Evolutionary conservation across 2,113 vertebrate species (phyloP), one percentile per base, ranked within the genome.

Genomic region (Mugil cephalus): DNA sequence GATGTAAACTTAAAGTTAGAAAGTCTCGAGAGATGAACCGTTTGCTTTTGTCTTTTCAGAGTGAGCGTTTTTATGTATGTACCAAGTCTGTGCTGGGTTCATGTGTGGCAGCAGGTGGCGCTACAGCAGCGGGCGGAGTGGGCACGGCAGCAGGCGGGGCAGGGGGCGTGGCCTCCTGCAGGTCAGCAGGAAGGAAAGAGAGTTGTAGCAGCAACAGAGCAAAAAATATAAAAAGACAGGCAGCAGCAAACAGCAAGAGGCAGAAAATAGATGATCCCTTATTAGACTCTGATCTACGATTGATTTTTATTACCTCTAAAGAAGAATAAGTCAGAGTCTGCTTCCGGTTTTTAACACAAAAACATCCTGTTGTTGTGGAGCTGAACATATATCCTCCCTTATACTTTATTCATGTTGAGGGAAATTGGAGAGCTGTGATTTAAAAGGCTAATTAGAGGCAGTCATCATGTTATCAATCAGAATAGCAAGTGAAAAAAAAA

Each of bases 151-250:
- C 74, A 60, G 85, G 74, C 35, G 63, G 2, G 4, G 58, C 48
- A 68, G 80, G 62, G 74, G 86, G 67, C 1, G 78, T 82, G 69
- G 82, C 56, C 47, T 88, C 78, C 89, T 91, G 70, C 15, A 69
- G 64, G 71, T 81, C 65, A 86, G 72, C 60, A 9, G 50, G 15
- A 54, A 69, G 58, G 47, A 67, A 58, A 62, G 39, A 19, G 59
- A 73, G 82, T 67, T 85, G 48, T 42, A 12, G 51, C 39, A 75
- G 86, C 61, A 47, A 50, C 38, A 77, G 10, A 83, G 70, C 42
- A 42, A 69, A 67, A 64, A 43, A 3, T 19, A 24, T 7, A 3
- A 50, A 6, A 3, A 50, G 30, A 69, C 19, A 46, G 69, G 46
- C 50, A 58, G 24, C 24, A 30, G 24, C 19, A 61, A 69, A 83